A percentile compares a stretch with the other conserved stretches of the same genome.
Evolutionary conservation across 2,113 vertebrate genomes (phyloP).

Genomic region (Saguinus imperator): DNA sequence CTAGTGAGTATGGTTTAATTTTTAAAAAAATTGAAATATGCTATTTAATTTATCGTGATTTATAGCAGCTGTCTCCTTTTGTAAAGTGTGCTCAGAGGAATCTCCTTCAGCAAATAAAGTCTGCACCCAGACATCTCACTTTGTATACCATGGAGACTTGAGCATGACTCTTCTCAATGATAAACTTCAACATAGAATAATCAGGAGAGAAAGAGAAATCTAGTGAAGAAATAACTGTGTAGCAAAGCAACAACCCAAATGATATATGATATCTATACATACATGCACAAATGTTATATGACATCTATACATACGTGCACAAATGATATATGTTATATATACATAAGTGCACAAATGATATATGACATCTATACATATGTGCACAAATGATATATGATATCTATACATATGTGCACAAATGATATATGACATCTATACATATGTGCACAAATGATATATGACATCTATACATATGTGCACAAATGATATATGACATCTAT

Average conservation of each 20-base stretch:
- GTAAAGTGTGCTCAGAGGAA: neutral
- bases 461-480: too few relatives aligned
- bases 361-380: too few relatives aligned
- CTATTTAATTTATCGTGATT: constrained; percentile 46
- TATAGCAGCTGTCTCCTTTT: constrained; percentile 33
- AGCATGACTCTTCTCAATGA: neutral
- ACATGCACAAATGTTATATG: too few relatives aligned
- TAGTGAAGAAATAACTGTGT: neutral
- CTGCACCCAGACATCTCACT: neutral
- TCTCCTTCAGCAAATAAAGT: neutral
- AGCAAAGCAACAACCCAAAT: neutral
- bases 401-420: too few relatives aligned
- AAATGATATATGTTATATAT: too few relatives aligned
- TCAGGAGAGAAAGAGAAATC: neutral
- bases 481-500: neutral
- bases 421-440: too few relatives aligned
- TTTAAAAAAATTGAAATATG: neutral
- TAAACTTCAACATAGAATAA: neutral
- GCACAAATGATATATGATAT: neutral
- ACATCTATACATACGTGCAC: too few relatives aligned
- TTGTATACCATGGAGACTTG: neutral
- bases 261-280: too few relatives aligned
- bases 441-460: neutral
- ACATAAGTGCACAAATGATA: too few relatives aligned
- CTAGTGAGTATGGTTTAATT: neutral